phyloP scores from a whole-genome alignment of 2,888 invertebrate genomes.

The Cryptocheilus praepositus region DNA sequence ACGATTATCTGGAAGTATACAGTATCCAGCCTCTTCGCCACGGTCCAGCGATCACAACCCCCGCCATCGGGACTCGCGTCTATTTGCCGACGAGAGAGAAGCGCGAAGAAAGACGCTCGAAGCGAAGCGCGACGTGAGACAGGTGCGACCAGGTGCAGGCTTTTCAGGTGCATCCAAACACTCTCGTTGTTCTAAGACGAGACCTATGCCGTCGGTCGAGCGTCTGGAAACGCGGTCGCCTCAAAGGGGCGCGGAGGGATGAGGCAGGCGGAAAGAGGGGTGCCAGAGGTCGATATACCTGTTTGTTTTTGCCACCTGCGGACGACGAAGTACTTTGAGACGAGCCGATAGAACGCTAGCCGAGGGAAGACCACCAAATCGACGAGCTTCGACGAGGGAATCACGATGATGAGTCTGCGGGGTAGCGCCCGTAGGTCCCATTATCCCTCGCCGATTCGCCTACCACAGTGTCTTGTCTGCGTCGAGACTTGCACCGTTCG shows the following conservation, averaged over 20 bases:
- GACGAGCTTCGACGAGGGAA: background rate
- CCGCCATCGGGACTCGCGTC: conserved; percentile 12
- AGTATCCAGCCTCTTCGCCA: conserved; percentile 31
- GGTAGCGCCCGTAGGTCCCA: too few relatives aligned
- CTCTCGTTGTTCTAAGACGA: conserved; percentile 25
- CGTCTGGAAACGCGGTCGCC: background rate
- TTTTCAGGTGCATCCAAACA: conserved; percentile 37
- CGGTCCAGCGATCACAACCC: conserved; percentile 52
- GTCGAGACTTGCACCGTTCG: too few relatives aligned
- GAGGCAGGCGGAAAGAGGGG: conserved; percentile 24
- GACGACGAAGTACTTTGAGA: conserved; percentile 27
- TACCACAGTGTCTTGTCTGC: too few relatives aligned
- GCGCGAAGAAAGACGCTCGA: conserved; percentile 29
- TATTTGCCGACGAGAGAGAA: conserved; percentile 22
- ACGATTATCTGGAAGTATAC: conserved; percentile 13
- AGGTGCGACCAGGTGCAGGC: conserved; percentile 63
- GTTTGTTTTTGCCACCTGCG: conserved; percentile 44
- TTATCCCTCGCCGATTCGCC: too few relatives aligned
- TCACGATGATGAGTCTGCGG: too few relatives aligned
- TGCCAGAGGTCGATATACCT: conserved; percentile 14
- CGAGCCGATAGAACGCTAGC: conserved; percentile 8
- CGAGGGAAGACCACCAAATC: background rate
- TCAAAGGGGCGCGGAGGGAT: conserved; percentile 14
- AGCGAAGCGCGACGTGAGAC: conserved; percentile 58
- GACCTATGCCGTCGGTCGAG: background rate